phyloP scores from a whole-genome alignment of 2,797 vertebrate genomes.

The Halcyon badia region DNA sequence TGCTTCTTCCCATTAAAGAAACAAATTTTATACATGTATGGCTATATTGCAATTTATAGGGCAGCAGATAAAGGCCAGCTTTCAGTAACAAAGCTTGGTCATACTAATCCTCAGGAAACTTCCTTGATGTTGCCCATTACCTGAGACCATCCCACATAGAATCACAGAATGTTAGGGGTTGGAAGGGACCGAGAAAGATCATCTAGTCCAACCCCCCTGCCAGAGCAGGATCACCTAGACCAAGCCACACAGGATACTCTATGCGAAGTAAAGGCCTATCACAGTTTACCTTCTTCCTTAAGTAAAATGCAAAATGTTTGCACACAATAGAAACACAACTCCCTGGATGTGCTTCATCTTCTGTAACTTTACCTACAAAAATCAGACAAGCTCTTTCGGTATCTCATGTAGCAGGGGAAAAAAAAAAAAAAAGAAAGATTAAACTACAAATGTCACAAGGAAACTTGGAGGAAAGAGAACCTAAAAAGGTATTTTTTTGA shows the following conservation, averaged over 20 bases:
- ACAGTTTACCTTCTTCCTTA: neutral
- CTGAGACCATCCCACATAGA: neutral
- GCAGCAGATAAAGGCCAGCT: neutral
- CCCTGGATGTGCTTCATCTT: neutral
- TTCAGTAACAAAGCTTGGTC: neutral
- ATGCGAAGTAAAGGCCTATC: neutral
- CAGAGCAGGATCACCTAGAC: too few species aligned
- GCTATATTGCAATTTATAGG: accelerated
- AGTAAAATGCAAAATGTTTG: neutral
- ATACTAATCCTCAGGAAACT: neutral
- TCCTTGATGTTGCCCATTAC: neutral
- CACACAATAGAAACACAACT: neutral
- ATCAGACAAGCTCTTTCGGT: neutral
- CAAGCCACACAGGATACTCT: too few species aligned
- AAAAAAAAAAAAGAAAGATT: neutral
- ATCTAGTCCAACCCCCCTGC: too few species aligned
- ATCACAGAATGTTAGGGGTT: too few species aligned
- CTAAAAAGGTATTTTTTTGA: neutral
- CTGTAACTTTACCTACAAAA: neutral
- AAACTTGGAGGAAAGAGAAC: neutral
- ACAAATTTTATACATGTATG: accelerated
- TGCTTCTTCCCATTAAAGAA: neutral
- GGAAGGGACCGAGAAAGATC: too few species aligned
- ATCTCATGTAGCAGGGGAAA: neutral
- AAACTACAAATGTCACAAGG: neutral